Conservation (phyloP, 37 sponge, comb jelly and placozoan genomes). For the Dysidea cf. avara region DNA sequence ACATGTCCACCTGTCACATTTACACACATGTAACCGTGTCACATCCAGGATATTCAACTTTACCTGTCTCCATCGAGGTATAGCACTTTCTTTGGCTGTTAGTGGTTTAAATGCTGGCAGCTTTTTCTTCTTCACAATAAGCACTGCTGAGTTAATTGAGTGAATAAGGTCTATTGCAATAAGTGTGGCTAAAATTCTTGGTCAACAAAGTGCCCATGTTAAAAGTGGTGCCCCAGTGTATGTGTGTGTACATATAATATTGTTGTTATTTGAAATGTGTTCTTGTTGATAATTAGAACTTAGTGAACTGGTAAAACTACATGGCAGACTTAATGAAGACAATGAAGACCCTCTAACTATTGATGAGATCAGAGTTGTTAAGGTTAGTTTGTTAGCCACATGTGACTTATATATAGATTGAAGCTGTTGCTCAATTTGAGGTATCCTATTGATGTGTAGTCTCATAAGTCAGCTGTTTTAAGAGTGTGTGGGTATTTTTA, state of each 20-base stretch:
- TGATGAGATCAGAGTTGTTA: constrained; percentile 79
- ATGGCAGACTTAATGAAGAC: constrained; percentile 29
- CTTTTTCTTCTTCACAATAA: background rate
- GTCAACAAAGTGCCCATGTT: no score
- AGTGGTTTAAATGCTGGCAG: background rate
- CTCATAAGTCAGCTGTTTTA: no score
- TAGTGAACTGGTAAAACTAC: constrained; percentile 72
- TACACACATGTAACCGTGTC: no score
- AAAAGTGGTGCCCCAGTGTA: background rate
- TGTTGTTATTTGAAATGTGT: background rate
- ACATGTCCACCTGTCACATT: no score
- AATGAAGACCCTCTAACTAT: constrained; percentile 78
- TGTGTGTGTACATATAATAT: background rate
- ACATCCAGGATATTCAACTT: no score
- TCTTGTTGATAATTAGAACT: constrained; percentile 39
- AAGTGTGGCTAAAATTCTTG: no score
- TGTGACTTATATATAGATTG: background rate
- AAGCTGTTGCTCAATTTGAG: no score
- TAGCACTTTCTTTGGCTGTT: no score
- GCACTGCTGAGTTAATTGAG: no score
- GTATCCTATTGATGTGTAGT: no score
- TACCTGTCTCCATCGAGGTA: no score
- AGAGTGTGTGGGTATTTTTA: no score
- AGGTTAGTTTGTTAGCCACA: constrained; percentile 50
- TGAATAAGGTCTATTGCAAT: background rate